Conservation (phyloP, 2,113 vertebrate genomes). For the Manacus vitellinus region DNA sequence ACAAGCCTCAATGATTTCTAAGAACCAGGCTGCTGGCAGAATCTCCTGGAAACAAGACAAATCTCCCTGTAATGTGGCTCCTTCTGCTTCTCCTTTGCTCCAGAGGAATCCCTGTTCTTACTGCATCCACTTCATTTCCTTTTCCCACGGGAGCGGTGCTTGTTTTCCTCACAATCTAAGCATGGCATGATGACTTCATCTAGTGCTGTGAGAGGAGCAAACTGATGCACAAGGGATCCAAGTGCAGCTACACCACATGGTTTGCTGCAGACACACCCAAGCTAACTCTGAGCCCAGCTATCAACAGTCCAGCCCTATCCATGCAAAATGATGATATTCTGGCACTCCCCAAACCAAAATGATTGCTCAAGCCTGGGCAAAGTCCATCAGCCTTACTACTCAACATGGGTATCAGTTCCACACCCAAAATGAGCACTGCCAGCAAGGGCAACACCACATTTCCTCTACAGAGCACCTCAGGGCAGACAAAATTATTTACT, state of each 20-base stretch:
- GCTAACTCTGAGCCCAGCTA: not conserved
- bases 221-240: not conserved
- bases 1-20: not conserved
- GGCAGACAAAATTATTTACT: not conserved
- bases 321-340: not conserved
- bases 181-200: not conserved
- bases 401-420: not conserved
- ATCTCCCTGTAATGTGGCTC: not conserved
- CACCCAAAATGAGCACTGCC: not conserved
- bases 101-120: not conserved
- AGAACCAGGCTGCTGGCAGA: not conserved
- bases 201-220: not conserved
- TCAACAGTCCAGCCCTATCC: not conserved
- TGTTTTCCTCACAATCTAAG: not conserved
- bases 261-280: not conserved
- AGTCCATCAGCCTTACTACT: not conserved
- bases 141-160: not conserved
- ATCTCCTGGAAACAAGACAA: not conserved
- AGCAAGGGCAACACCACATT: not conserved
- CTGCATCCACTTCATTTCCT: not conserved
- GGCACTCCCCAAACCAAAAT: not conserved
- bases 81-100: not conserved
- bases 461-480: not conserved
- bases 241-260: not conserved
- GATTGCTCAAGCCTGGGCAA: not conserved